Conservation (phyloP, 2,797 vertebrate genomes). For the Spheniscus humboldti region DNA sequence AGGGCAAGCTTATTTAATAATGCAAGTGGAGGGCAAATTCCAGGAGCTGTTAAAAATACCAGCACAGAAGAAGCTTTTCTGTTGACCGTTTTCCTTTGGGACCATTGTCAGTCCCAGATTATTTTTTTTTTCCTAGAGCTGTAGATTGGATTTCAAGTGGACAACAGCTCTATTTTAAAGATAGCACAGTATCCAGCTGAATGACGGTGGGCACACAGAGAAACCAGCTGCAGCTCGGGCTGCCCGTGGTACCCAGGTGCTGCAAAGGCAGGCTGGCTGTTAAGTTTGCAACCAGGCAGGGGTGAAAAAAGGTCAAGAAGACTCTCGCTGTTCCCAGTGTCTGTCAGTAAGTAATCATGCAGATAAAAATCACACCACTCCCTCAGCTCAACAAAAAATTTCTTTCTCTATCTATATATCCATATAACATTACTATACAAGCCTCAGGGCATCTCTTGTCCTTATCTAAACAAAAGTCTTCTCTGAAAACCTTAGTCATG, state of each 20-base stretch:
- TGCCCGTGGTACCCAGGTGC: background rate
- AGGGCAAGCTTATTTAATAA: background rate
- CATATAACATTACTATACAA: slow-evolving; percentile 63
- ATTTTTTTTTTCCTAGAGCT: background rate
- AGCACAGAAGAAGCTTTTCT: background rate
- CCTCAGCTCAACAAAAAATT: slow-evolving; percentile 57
- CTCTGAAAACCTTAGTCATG: slow-evolving; percentile 68
- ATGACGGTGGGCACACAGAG: background rate
- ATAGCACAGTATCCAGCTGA: fast-evolving
- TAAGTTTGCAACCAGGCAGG: background rate
- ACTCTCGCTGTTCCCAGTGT: slow-evolving; percentile 33
- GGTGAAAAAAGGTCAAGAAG: slow-evolving; percentile 56
- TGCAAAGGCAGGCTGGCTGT: background rate
- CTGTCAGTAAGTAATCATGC: slow-evolving; percentile 64
- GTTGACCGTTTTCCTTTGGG: background rate
- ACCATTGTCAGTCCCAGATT: background rate
- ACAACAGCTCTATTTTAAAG: background rate
- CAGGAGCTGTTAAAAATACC: background rate
- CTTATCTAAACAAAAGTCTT: slow-evolving; percentile 71
- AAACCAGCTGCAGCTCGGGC: background rate
- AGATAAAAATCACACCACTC: slow-evolving; percentile 65
- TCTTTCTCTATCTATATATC: slow-evolving; percentile 50
- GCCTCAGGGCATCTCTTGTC: slow-evolving; percentile 67
- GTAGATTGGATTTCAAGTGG: background rate
- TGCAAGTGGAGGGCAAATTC: background rate